Conservation (phyloP, 64 coral and sea anemone species). For the Porites australiensis region DNA sequence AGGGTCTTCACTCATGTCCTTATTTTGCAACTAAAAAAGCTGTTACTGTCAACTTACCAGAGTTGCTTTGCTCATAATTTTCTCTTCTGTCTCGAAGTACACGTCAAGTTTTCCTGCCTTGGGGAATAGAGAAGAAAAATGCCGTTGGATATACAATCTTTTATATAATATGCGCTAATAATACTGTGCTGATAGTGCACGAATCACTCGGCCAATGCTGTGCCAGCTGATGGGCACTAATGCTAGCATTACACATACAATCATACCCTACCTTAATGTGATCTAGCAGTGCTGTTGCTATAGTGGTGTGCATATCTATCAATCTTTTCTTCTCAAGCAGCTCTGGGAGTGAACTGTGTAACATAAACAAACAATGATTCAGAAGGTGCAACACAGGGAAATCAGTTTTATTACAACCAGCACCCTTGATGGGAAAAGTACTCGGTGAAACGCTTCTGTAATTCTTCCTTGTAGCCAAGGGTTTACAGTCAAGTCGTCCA, state of each 20-base stretch:
- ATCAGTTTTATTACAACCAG: neutral
- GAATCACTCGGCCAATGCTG: neutral
- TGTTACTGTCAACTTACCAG: conserved; percentile 62
- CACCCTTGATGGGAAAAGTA: too few relatives aligned
- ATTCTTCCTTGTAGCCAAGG: too few relatives aligned
- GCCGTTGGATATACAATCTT: too few relatives aligned
- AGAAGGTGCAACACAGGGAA: neutral
- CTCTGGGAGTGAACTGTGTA: conserved; percentile 92
- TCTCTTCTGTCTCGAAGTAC: conserved; percentile 99
- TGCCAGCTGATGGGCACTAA: neutral
- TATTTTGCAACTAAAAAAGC: neutral
- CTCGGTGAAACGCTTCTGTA: too few relatives aligned
- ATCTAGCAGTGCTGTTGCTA: conserved; percentile 95
- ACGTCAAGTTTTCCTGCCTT: conserved; percentile 93
- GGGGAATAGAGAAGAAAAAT: conserved; percentile 1
- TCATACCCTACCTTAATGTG: conserved; percentile 83
- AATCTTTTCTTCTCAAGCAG: conserved; percentile 95
- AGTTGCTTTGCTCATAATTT: conserved; percentile 98
- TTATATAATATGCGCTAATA: too few relatives aligned
- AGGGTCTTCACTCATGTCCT: neutral
- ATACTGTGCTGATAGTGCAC: too few relatives aligned
- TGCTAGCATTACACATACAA: too few relatives aligned
- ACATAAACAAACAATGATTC: neutral
- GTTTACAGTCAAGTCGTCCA: too few relatives aligned
- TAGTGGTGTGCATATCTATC: conserved; percentile 97